phyloP scores from a whole-genome alignment of 2,888 invertebrate genomes.

The Lasioglossum figueresi region DNA sequence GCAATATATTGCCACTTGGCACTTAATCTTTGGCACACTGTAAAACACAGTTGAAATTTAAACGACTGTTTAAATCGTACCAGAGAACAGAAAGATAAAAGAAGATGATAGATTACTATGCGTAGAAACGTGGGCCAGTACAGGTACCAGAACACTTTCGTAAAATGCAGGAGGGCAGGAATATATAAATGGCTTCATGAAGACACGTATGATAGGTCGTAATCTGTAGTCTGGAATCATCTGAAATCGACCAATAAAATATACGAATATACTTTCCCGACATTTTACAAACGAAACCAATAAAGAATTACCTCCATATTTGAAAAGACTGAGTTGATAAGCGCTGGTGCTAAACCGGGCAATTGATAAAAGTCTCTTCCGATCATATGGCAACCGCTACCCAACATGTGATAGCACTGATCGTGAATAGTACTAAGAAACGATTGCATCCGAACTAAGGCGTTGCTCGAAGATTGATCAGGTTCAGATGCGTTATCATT shows the following conservation, averaged over 20 bases:
- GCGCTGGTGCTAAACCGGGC: conserved; percentile 90
- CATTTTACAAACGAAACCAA: background rate
- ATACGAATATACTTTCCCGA: background rate
- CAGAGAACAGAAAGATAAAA: conserved; percentile 1
- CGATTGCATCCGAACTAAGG: conserved; percentile 93
- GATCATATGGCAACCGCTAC: conserved; percentile 86
- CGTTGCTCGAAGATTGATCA: conserved; percentile 85
- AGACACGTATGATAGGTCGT: conserved; percentile 92
- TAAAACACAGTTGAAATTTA: background rate
- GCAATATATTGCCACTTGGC: conserved; percentile 92
- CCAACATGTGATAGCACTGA: conserved; percentile 92
- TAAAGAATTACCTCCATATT: conserved; percentile 86
- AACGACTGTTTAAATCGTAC: background rate
- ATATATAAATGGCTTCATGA: conserved; percentile 93
- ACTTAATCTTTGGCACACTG: conserved; percentile 87
- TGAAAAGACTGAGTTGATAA: conserved; percentile 89
- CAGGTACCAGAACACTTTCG: conserved; percentile 90
- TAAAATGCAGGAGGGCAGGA: conserved; percentile 94
- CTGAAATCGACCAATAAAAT: conserved; percentile 80
- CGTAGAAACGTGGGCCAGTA: conserved; percentile 91
- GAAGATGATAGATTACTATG: conserved; percentile 86
- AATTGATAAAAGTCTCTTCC: conserved; percentile 94
- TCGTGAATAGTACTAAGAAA: conserved; percentile 92
- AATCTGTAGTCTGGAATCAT: conserved; percentile 94
- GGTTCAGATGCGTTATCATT: conserved; percentile 81